phyloP scores from a whole-genome alignment of 2,113 vertebrate genomes.

The Fulmarus glacialis region DNA sequence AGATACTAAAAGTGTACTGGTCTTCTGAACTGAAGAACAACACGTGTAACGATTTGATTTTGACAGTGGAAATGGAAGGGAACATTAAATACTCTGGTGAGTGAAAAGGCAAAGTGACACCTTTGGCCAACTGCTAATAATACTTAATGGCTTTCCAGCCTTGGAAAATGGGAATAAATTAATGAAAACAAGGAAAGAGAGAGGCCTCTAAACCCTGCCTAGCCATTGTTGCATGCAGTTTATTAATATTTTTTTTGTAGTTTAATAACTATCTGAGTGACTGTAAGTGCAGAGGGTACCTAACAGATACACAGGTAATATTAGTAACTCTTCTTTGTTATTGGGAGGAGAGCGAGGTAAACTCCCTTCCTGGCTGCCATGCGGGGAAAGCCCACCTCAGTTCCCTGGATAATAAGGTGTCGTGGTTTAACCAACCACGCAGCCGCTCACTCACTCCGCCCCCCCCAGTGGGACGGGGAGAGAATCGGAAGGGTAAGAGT shows the following conservation, averaged over 20 bases:
- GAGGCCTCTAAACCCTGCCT: not conserved
- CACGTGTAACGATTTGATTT: constrained; percentile 63
- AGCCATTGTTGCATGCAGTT: not conserved
- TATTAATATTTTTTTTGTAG: not conserved
- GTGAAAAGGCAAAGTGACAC: not conserved
- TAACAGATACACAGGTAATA: not conserved
- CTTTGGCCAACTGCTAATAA: not conserved
- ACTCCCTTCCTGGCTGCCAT: not conserved
- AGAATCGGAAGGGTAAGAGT: too few relatives aligned
- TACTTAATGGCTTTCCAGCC: not conserved
- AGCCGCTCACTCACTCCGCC: too few relatives aligned
- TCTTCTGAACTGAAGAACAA: constrained; percentile 62
- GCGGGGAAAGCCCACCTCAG: not conserved
- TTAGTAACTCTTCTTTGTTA: not conserved
- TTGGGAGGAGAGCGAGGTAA: not conserved
- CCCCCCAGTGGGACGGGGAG: too few relatives aligned
- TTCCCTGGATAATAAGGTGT: not conserved
- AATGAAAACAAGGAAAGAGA: not conserved
- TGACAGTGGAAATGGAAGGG: constrained; percentile 72
- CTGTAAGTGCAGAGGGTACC: not conserved
- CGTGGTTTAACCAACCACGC: too few relatives aligned
- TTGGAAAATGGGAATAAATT: not conserved
- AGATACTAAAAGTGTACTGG: constrained; percentile 79
- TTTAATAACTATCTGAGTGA: not conserved
- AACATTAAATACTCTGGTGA: constrained; percentile 13